These are phyloP conservation scores for Hymenochirus boettgeri DNA, from an alignment of 2,113 vertebrate species.

Conservation along the genomic window DNA sequence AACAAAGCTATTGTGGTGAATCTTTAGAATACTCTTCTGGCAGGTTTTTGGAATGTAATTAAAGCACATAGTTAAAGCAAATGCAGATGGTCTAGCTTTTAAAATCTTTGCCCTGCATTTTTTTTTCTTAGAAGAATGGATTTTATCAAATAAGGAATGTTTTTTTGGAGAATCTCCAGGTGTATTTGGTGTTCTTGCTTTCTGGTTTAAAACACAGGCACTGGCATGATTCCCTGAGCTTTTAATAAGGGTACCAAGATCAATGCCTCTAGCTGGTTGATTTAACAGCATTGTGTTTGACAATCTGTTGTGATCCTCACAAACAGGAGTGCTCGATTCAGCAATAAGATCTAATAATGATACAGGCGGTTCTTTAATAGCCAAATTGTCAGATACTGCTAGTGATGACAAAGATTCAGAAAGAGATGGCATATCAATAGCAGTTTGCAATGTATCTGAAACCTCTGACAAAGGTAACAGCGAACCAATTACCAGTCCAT, in stretches of 20 bases:
- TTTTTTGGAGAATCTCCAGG: constrained; percentile 46
- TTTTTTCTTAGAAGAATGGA: constrained; percentile 47
- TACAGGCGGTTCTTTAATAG: constrained; percentile 55
- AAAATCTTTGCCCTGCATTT: constrained; percentile 56
- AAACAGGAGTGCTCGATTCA: constrained; percentile 53
- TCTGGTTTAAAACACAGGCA: constrained; percentile 40
- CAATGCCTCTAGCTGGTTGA: constrained; percentile 60
- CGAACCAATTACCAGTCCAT: constrained; percentile 48
- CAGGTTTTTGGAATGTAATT: constrained; percentile 57
- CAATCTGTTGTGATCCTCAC: constrained; percentile 28
- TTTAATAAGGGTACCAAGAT: constrained; percentile 78
- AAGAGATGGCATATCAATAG: constrained; percentile 55
- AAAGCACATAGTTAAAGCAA: constrained; percentile 80
- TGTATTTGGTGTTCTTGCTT: constrained; percentile 51
- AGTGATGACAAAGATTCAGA: constrained; percentile 70
- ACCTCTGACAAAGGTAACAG: constrained; percentile 56
- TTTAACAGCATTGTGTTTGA: constrained; percentile 45
- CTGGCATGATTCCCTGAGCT: constrained; percentile 43
- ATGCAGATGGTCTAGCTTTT: constrained; percentile 80
- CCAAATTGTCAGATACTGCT: constrained; percentile 54
- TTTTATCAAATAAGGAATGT: constrained; percentile 51
- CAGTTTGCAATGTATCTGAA: constrained; percentile 46
- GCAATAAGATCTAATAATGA: constrained; percentile 69
- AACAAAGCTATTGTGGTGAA: constrained; percentile 59
- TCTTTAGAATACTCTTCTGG: constrained; percentile 46